Evolutionary conservation across 2,888 invertebrate species (phyloP), one percentile per base, ranked within the genome.

Genomic region (Trisateles emortualis): DNA sequence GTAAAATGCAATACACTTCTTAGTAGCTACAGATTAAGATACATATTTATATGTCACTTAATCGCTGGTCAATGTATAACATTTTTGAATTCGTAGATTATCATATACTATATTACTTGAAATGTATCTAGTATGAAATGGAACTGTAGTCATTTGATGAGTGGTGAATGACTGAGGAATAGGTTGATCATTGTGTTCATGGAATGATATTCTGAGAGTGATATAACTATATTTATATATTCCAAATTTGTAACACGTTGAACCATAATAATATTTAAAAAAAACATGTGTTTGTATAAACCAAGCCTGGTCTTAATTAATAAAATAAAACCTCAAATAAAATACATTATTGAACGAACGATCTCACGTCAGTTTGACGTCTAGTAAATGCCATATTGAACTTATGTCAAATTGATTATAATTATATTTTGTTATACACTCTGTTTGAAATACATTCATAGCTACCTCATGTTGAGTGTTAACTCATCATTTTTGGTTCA

Each of bases 151-250:
- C 29, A 22, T 48, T 49, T 42, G 11, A 33, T 17, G 35, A 47
- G 39, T 51, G 44, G 22, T 52, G 62, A 6, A 19, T 46, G 46
- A n/a, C 22, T 52, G 41, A 29, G 33, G 24, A 30, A 32, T 41
- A 16, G 38, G 35, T 43, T 53, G 29, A 41, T 52, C 24, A 29
- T 65, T 56, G 30, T 50, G 32, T 56, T 42, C 46, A 49, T 35
- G 48, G 30, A 47, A 39, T 16, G 36, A 48, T 22, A 39, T 32
- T 42, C 35, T 49, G 52, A n/a, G 19, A 35, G 17, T 16, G 2
- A 36, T n/a, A 1, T 19, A 1, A n/a, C 2, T 1, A 8, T 35
- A 9, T 1, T 0, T 35, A n/a, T 59, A 22, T 33, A 26, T 6
- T 14, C 6, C 45, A 46, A 29, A 22, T 19, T 44, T 56, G 42